Base-by-base conservation (phyloP, 2,888 invertebrate genomes). In the Yponomeuta malinellus region DNA sequence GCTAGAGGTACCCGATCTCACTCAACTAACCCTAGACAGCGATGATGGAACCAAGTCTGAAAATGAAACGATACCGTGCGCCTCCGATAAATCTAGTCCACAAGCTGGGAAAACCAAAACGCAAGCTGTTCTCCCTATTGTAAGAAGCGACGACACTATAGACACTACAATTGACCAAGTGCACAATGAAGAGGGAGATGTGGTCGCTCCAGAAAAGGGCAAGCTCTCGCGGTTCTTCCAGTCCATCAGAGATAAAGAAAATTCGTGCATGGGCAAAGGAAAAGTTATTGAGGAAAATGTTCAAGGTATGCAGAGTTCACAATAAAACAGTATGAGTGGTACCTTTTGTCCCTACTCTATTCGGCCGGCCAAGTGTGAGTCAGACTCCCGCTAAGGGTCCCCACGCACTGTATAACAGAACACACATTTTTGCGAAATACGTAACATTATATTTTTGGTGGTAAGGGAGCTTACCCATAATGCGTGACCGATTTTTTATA, bases 31-130 rank as follows among this genome's bases (percentile, higher is more conserved):
- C 78, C 90, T 90, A 0, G 83, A 81, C 67, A 92, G 91, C 75
- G 89, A 90, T 48, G 83, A 80, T 1, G 89, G 85, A 0, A 75
- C 72, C 66, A 90, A 91, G 72, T 93, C 92, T 2, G 92, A 92
- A 73, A 92, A 92, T 73, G 92, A 93, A 73, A 93, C 92, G 0
- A 92, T 93, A 71, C 87, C 90, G 0, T 93, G 92, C 75, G 89
- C 83, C 8, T 93, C 92, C 0, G 91, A 90, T 73, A 92, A 92
- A 74, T 92, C 92, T 4, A 92, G 92, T 76, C 92, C 92, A 9
- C 89, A 85, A 73, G 88, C 83, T 0, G 92, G 91, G 76, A 83
- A 83, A 8, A 77, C 85, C 5, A 93, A 92, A 75, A 93, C 90
- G 1, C 92, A 92, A 77, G 92, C 92, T 1, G 92, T 93, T 48